A percentile compares a stretch with the other conserved stretches of the same genome.
These are phyloP conservation scores for Actinernus sp. DNA, from an alignment of 92 coral and sea anemone genomes.

Conservation along the genomic window DNA sequence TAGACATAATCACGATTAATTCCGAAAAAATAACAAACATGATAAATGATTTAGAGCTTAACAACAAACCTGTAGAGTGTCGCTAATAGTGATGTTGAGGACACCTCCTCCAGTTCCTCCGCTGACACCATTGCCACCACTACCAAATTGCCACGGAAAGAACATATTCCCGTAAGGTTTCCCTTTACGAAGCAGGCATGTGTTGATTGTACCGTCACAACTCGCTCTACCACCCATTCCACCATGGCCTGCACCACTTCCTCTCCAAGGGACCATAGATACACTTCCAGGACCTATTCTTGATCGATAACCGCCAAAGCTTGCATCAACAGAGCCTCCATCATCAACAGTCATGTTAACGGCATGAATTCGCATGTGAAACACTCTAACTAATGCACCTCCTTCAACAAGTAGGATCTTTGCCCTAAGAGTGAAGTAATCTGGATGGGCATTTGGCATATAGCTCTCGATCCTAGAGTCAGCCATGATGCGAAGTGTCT, in stretches of 20 bases:
- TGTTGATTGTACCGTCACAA: constrained; percentile 52
- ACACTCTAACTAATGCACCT: constrained; percentile 48
- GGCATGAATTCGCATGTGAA: constrained; percentile 56
- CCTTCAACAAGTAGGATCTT: constrained; percentile 68
- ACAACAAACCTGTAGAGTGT: constrained; percentile 51
- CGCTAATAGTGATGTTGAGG: constrained; percentile 44
- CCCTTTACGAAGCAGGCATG: constrained; percentile 63
- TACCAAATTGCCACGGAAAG: constrained; percentile 61
- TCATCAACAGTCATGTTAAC: constrained; percentile 69
- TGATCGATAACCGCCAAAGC: constrained; percentile 53
- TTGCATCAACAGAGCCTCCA: constrained; percentile 51
- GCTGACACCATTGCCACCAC: constrained; percentile 61
- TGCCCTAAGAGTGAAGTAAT: constrained; percentile 43
- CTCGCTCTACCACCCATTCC: constrained; percentile 69
- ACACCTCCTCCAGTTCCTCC: constrained; percentile 81
- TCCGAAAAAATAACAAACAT: no score
- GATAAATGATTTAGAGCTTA: not conserved
- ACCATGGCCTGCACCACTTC: constrained; percentile 84
- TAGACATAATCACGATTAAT: no score
- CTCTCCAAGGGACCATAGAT: constrained; percentile 47
- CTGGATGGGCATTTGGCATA: constrained; percentile 60
- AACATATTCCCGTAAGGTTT: constrained; percentile 63
- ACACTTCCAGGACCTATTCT: constrained; percentile 65
- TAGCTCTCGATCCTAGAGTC: constrained; percentile 56
- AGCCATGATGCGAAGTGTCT: constrained; percentile 80